A percentile compares a stretch with the other conserved stretches of the same genome.
Conservation (phyloP, 35 echinoderm and acorn worm genomes). For the Eucidaris tribuloides region DNA sequence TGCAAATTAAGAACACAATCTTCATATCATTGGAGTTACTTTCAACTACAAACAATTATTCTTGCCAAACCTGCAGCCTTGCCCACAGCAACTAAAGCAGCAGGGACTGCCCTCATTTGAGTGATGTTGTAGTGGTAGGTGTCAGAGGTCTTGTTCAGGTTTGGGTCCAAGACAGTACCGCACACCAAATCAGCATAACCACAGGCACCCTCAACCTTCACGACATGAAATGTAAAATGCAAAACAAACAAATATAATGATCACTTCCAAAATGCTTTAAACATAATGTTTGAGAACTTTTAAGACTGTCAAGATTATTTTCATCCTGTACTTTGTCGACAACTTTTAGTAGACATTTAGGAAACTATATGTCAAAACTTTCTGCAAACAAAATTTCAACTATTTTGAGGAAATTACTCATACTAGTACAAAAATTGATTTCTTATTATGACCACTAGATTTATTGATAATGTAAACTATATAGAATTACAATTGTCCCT, state of each 20-base stretch:
- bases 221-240: neutral
- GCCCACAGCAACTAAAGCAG: constrained; percentile 55
- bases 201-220: constrained; percentile 63
- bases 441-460: too few species aligned
- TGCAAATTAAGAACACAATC: too few species aligned
- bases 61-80: constrained; percentile 70
- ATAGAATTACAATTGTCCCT: too few species aligned
- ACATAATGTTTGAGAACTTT: neutral
- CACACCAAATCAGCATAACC: constrained; percentile 94
- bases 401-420: too few species aligned
- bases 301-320: neutral
- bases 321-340: neutral
- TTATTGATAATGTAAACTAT: too few species aligned
- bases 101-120: constrained; percentile 75
- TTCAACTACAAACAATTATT: too few species aligned
- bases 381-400: neutral
- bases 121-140: constrained; percentile 69
- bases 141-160: constrained; percentile 66
- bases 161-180: constrained; percentile 52
- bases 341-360: neutral
- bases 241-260: neutral
- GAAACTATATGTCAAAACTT: neutral
- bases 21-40: too few species aligned
- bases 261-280: neutral
- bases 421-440: too few species aligned